Evolutionary conservation across 92 coral and sea anemone genomes (phyloP), one percentile per base, ranked within the genome.

Genomic region (Porites lobata): DNA sequence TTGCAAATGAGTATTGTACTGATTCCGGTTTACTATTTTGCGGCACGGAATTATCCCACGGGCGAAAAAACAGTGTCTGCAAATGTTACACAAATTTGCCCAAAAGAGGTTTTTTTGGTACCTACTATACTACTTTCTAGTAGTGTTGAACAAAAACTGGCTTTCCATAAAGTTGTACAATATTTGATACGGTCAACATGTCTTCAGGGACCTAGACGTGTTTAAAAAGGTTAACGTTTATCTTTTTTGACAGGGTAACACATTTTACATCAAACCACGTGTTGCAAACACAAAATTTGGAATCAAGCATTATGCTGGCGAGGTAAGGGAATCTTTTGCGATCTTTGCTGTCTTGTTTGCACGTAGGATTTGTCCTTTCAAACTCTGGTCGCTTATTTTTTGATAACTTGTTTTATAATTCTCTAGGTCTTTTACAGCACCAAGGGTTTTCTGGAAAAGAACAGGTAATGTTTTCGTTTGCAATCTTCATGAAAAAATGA

Each of bases 291-390:
- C 95, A 15, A 97, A 96, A 87, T 97, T 97, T 92, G 99, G 99
- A 19, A 91, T 97, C 81, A 97, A 93, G 82, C 99, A 97, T 82
- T 97, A 97, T 69, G 99, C 99, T 59, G 99, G 99, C n/a, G 98
- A 96, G 97, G 99, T 97, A 93, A 77, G 86, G 29, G 7, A 19
- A 26, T 12, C 7, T 22, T 66, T 66, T 4, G 17, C 38, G 53
- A 18, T 20, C 7, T 9, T 15, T 26, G 8, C 15, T 11, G 6
- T 63, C 29, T 79, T 13, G 2, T 21, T 57, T 64, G 18, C 24
- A 21, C n/a, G 8, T 38, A 43, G 14, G 26, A 3, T 18, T 63
- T 65, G 67, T 20, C 11, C 15, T 9, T 32, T 18, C 3, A n/a
- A 26, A 51, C 38, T 19, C 1, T 38, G 2, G 12, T 50, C 5